Evolutionary conservation across 1,140 invertebrate genomes (phyloP), one percentile per base, ranked within the genome.

Genomic region (Hyles vespertilio): DNA sequence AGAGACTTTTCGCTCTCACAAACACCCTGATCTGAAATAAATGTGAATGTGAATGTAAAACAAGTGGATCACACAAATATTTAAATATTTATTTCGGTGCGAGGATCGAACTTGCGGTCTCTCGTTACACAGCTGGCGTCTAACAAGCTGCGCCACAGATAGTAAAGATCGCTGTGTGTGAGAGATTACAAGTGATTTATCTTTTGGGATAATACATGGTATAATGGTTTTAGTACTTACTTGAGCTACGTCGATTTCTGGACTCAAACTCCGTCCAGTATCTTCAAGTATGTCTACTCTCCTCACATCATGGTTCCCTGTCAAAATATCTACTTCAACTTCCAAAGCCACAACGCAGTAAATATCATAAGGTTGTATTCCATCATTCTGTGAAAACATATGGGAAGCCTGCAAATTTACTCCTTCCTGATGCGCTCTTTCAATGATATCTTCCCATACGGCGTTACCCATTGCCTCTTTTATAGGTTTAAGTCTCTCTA

Each of bases 181-280:
- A 22, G 22, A 22, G 22, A 22, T 22, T 22, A 22, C 22, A 22
- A 1, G 22, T 22, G 22, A 22, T 0, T 2, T 22, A 22, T 1
- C 22, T 22, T 2, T 22, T 22, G 22, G 22, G 22, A 22, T 22
- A 22, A 22, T 22, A 22, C 22, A 22, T 22, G 22, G 2, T 22
- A 22, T 1, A 1, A 22, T 22, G 22, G 22, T 22, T 22, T 22
- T 22, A 22, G 8, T 2, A 40, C 36, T 32, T 72, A 93, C 85
- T 89, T 98, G 97, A 46, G 95, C 96, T 52, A 98, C 85, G 81
- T 98, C 97, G 34, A 97, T 91, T 68, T 92, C 80, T 0, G 95
- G 95, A 86, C 91, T 96, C 47, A 96, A 75, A 85, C 94, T 95
- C 63, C 92, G 90, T 6, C 95, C 95, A 33, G 92, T 91, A 79